Base-by-base conservation (phyloP, 2,888 invertebrate species). In the Spisula subtruncata region DNA sequence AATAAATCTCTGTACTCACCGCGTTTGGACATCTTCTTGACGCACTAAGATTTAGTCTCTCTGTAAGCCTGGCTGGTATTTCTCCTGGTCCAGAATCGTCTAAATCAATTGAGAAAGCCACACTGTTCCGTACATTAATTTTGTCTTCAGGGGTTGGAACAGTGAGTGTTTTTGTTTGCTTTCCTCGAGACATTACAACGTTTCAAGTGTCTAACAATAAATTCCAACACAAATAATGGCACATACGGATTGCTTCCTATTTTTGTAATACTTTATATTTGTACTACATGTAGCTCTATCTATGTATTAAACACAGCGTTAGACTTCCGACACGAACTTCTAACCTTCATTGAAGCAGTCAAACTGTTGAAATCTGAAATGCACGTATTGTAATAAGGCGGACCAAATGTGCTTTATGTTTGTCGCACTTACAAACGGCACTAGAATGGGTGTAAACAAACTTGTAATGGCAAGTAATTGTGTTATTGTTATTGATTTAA, bases 1-100 rank as follows among this genome's bases (percentile, higher is more conserved):
- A n/a, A n/a, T n/a, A n/a, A n/a, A n/a, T n/a, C n/a, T n/a, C 46
- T 81, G 81, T 12, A 48, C 75, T 75, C 16, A 75, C 75, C 75
- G 32, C 32, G 32, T 14, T 18, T 4, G 75, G 35, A 25, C 14
- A 25, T 32, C 8, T 12, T 75, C 25, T 75, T 0, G 75, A 18
- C 32, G 75, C 20, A 14, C 35, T 12, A n/a, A n/a, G n/a, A n/a
- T n/a, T n/a, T 18, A 75, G 75, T 14, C 75, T 75, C 0, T 75
- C 16, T 35, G 12, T 8, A 0, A 75, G 12, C 16, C 35, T 75
- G 6, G 75, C 5, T 4, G 75, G 75, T 2, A 75, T 0, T 16
- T 75, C 32, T 18, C 35, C 18, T 32, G 14, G 14, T 14, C 4
- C 25, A 5, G 32, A 25, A 32, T 35, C 35, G 75, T 75, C 35